phyloP scores from a whole-genome alignment of 2,888 invertebrate genomes.

The Calameuta pallipes region DNA sequence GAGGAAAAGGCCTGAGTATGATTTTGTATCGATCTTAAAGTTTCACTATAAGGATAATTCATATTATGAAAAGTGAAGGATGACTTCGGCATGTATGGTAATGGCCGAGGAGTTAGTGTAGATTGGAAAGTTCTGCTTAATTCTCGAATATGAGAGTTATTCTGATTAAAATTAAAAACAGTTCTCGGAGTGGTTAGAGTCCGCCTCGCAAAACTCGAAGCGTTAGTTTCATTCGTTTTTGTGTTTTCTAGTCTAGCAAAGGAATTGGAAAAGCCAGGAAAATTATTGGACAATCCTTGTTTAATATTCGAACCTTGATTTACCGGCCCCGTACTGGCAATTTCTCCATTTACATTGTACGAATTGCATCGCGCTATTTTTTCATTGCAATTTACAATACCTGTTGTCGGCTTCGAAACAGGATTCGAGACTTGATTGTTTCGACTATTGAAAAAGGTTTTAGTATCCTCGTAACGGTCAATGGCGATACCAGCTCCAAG shows the following conservation, averaged over 20 bases:
- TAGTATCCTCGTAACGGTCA: background rate
- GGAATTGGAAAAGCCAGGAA: background rate
- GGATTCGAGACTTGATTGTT: background rate
- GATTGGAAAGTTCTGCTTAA: background rate
- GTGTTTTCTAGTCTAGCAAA: background rate
- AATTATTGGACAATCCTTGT: background rate
- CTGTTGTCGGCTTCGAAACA: background rate
- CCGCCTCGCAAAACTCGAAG: background rate
- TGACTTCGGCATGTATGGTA: background rate
- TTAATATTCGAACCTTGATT: background rate
- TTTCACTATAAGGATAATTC: conserved; percentile 48
- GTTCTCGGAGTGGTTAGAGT: background rate
- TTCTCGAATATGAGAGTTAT: background rate
- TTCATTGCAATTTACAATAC: background rate
- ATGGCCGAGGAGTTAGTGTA: background rate
- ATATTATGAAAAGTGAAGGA: conserved; percentile 24
- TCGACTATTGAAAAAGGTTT: background rate
- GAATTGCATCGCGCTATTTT: background rate
- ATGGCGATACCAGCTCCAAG: background rate
- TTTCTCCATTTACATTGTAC: background rate
- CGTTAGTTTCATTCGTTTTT: background rate
- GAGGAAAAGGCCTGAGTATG: background rate
- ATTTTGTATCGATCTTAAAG: conserved; percentile 49
- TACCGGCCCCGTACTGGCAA: background rate
- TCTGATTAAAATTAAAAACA: background rate